Evolutionary conservation across 2,113 vertebrate species (phyloP), one percentile per base, ranked within the genome.

Genomic region (Ardeotis arabs): DNA sequence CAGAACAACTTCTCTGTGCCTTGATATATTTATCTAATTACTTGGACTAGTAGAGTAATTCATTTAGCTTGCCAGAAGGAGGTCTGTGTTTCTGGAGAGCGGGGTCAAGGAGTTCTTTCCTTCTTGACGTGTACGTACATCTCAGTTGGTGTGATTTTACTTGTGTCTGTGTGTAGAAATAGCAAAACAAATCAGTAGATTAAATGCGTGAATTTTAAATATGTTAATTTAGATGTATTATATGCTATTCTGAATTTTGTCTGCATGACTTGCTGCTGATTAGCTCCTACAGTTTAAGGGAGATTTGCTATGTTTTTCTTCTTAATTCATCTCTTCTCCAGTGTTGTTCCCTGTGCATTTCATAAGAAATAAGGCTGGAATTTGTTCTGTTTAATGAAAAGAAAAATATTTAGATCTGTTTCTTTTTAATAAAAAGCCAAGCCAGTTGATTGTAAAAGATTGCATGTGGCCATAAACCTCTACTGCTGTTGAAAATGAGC

Each of bases 351-450:
- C 35, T 89, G 49, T 84, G 27, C 23, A 82, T 76, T 80, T 93
- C 62, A 35, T 92, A 96, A 93, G 70, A 81, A 94, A 79, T 45
- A 83, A 59, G 45, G 39, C 47, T 93, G 96, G 94, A 95, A 96
- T 96, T 95, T 50, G 24, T 89, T 95, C 66, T 96, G 96, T 96
- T 97, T 96, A 94, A 89, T 89, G 92, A 96, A 95, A 95, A 95
- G 77, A 89, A 95, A 97, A 97, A 96, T 96, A 95, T 96, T 95
- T 97, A 92, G 90, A 91, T 96, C 92, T 96, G 74, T 76, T 96
- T 92, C 91, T 85, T 95, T 95, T 96, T 96, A 96, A 91, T 91
- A 95, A 91, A 91, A 94, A 90, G 37, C 78, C 85, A 87, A 93
- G 74, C 31, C 80, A 79, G 45, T 73, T 93, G 86, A 79, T 47